These are phyloP conservation scores for Ellobium chinense DNA, from an alignment of 2,888 invertebrate species.

Conservation along the genomic window DNA sequence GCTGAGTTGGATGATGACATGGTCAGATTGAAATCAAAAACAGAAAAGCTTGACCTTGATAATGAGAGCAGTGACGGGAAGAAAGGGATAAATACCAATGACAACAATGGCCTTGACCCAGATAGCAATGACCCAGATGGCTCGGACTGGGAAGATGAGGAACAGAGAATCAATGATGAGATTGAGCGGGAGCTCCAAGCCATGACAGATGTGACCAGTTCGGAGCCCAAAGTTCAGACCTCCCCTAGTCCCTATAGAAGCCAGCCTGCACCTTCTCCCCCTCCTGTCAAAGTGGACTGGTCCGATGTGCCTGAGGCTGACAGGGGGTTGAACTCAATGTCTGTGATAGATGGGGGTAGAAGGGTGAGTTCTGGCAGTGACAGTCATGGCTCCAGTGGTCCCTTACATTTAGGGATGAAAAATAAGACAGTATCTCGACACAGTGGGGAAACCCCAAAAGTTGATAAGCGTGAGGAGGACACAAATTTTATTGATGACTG, in stretches of 20 bases:
- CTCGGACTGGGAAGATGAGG: constrained; percentile 48
- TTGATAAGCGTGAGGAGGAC: background rate
- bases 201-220: constrained; percentile 8
- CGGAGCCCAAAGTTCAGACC: constrained; percentile 42
- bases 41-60: background rate
- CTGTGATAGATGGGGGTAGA: background rate
- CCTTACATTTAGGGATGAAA: background rate
- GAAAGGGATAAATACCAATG: background rate
- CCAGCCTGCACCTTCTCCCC: constrained; percentile 26
- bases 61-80: background rate
- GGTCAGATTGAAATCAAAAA: background rate
- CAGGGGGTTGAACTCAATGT: background rate
- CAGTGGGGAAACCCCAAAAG: background rate
- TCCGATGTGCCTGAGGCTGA: constrained; percentile 9
- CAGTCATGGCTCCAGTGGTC: background rate
- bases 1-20: background rate
- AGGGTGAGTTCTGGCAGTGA: background rate
- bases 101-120: background rate
- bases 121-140: constrained; percentile 12
- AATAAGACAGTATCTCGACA: background rate
- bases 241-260: constrained; percentile 48
- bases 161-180: constrained; percentile 39
- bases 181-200: constrained; percentile 42
- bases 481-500: background rate
- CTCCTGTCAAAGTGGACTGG: constrained; percentile 44